Conservation (phyloP, 2,888 invertebrate genomes). For the Pegoplata infirma region DNA sequence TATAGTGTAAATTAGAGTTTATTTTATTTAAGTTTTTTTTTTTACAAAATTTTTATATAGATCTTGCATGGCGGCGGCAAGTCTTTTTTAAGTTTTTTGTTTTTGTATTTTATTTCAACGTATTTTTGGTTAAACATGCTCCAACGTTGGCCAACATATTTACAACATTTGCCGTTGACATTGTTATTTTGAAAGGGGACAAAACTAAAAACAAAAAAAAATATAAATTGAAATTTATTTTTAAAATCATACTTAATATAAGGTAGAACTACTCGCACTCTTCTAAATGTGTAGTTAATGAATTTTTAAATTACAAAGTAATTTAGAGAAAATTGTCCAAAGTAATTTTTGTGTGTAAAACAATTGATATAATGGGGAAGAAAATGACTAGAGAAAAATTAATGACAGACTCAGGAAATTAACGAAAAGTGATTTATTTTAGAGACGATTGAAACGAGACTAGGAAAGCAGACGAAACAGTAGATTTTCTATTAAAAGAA, state of each 20-base stretch:
- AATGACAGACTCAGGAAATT: too few relatives aligned
- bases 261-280: neutral
- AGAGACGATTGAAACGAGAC: too few relatives aligned
- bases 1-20: slow-evolving; percentile 47
- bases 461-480: too few relatives aligned
- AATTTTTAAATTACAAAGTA: neutral
- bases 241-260: slow-evolving; percentile 21
- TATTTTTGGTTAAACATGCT: slow-evolving; percentile 27
- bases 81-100: slow-evolving; percentile 31
- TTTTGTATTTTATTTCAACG: slow-evolving; percentile 11
- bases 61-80: slow-evolving; percentile 34
- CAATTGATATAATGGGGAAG: too few relatives aligned
- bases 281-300: neutral
- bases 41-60: neutral
- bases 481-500: too few relatives aligned
- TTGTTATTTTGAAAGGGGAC: slow-evolving; percentile 12
- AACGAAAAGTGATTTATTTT: too few relatives aligned
- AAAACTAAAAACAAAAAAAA: neutral
- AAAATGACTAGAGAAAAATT: too few relatives aligned
- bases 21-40: slow-evolving; percentile 38
- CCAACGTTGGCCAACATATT: slow-evolving; percentile 43
- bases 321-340: neutral
- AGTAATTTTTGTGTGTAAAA: too few relatives aligned
- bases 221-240: slow-evolving; percentile 48
- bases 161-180: slow-evolving; percentile 49